Conservation (phyloP, 2,113 vertebrate genomes). For the Acinonyx jubatus region DNA sequence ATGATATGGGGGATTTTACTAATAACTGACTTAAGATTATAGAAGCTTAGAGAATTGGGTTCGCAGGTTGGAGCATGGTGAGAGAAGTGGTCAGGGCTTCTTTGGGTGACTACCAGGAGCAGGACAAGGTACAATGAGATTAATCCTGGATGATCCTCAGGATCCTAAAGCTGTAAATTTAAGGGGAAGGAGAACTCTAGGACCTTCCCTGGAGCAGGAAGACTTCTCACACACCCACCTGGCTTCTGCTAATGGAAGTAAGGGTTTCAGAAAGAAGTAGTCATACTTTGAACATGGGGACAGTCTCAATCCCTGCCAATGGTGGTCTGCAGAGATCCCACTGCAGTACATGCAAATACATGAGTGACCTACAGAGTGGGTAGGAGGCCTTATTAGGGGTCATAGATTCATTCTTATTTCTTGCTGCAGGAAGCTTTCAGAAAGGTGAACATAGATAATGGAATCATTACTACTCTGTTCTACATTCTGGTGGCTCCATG, state of each 20-base stretch:
- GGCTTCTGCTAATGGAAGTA: not conserved
- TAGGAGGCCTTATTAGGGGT: not conserved
- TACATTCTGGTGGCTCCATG: not conserved
- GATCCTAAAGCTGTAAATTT: not conserved
- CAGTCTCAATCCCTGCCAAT: not conserved
- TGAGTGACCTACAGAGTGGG: too few species aligned
- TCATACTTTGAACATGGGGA: not conserved
- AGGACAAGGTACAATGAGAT: not conserved
- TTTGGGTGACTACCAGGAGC: not conserved
- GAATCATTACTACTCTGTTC: not conserved
- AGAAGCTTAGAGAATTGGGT: not conserved
- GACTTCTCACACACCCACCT: not conserved
- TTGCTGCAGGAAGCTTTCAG: not conserved
- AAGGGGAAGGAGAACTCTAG: not conserved
- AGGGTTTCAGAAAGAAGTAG: not conserved
- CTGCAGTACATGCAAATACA: not conserved
- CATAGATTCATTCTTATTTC: not conserved
- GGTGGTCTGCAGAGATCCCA: not conserved
- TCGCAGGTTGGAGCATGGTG: too few species aligned
- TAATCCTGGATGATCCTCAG: not conserved
- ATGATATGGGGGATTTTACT: not conserved
- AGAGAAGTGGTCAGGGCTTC: not conserved
- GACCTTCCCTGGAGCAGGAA: not conserved
- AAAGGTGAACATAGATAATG: not conserved
- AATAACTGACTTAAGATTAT: not conserved